These are phyloP conservation scores for Yponomeuta sedellus DNA, from an alignment of 2,888 invertebrate species.

Conservation along the genomic window DNA sequence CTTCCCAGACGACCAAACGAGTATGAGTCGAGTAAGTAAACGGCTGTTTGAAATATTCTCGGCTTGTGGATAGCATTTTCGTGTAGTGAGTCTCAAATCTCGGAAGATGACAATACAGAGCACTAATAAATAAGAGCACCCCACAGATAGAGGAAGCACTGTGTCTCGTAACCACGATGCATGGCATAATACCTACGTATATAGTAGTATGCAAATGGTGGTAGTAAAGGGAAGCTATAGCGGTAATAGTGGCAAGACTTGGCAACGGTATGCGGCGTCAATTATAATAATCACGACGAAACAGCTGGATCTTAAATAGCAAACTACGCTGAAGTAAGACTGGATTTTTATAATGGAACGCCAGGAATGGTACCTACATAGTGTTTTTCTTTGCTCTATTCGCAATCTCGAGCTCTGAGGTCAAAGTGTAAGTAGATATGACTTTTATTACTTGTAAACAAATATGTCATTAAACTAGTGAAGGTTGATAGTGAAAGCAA, in stretches of 20 bases:
- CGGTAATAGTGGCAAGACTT: slow-evolving; percentile 37
- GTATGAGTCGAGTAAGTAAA: background rate
- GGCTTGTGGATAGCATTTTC: slow-evolving; percentile 1
- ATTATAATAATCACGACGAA: slow-evolving; percentile 51
- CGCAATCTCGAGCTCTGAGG: slow-evolving; percentile 14
- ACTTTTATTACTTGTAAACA: slow-evolving; percentile 2
- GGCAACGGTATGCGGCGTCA: slow-evolving; percentile 54
- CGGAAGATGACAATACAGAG: slow-evolving; percentile 2
- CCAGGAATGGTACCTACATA: slow-evolving; percentile 12
- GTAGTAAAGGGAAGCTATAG: slow-evolving; percentile 12
- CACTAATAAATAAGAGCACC: background rate
- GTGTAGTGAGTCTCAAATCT: background rate
- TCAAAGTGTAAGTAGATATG: background rate
- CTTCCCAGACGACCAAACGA: background rate
- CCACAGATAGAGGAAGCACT: background rate
- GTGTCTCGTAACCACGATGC: slow-evolving; percentile 7
- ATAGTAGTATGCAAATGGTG: slow-evolving; percentile 14
- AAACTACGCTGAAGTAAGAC: slow-evolving; percentile 23
- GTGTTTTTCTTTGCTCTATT: slow-evolving; percentile 16
- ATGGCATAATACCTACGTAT: background rate
- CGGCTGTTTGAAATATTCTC: background rate
- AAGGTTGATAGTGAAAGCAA: background rate
- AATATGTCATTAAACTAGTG: background rate
- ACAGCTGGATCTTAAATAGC: slow-evolving; percentile 40
- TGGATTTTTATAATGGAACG: slow-evolving; percentile 9